Evolutionary conservation across 64 coral and sea anemone genomes (phyloP).

Genomic region (Porites lutea): DNA sequence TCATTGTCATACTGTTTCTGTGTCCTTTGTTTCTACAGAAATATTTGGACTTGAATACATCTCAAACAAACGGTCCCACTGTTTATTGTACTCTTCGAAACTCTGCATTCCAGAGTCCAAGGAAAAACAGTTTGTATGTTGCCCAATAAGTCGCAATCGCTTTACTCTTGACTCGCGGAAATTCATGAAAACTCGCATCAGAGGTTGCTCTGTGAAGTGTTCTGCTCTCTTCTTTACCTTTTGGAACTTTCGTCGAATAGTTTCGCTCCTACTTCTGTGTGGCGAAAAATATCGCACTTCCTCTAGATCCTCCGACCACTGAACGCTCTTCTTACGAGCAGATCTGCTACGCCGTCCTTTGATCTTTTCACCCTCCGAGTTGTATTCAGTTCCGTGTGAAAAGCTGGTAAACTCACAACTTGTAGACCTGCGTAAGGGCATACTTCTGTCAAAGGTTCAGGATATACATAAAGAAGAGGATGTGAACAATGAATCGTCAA

Average conservation of each 20-base stretch:
- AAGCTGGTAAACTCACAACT: conserved; percentile 69
- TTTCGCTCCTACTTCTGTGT: conserved; percentile 58
- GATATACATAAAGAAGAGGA: no score
- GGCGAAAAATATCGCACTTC: conserved; percentile 82
- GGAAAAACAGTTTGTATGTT: conserved; percentile 51
- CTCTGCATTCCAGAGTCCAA: conserved; percentile 59
- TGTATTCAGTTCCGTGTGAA: background rate
- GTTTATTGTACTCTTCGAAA: conserved; percentile 79
- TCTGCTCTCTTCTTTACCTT: conserved; percentile 69
- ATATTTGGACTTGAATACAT: conserved; percentile 51
- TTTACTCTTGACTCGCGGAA: conserved; percentile 10
- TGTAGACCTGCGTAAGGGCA: conserved; percentile 26
- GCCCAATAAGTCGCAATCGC: conserved; percentile 40
- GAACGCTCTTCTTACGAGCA: conserved; percentile 81
- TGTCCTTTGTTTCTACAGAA: background rate
- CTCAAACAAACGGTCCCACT: conserved; percentile 91
- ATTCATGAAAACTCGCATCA: conserved; percentile 21
- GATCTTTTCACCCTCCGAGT: background rate
- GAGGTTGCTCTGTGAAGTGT: conserved; percentile 34
- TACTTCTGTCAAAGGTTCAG: background rate
- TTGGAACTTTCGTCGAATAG: conserved; percentile 70
- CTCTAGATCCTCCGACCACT: conserved; percentile 77
- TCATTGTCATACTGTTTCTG: background rate
- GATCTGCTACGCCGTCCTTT: conserved; percentile 57
- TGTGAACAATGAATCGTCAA: background rate